Percentiles rank a stretch among this genome's conserved stretches.
Conservation (phyloP, 2,888 invertebrate genomes). For the Sinodicranocentrus sp. region DNA sequence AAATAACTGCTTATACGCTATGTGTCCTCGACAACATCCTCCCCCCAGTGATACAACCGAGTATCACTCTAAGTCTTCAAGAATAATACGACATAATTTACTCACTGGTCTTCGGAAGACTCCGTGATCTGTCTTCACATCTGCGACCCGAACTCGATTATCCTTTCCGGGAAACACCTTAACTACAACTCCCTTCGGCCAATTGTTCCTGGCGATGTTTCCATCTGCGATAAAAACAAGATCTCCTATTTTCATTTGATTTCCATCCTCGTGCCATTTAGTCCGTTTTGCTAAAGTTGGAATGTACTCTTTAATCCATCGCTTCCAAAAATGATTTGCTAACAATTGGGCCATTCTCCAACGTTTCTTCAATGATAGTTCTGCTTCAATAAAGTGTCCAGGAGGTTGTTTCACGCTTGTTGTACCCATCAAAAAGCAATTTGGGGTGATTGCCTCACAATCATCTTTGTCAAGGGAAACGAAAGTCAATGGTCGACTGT, state of each 20-base stretch:
- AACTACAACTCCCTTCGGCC: slow-evolving; percentile 10
- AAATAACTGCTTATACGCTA: too few species aligned
- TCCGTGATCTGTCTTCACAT: slow-evolving; percentile 34
- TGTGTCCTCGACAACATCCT: too few species aligned
- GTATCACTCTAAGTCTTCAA: too few species aligned
- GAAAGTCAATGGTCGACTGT: slow-evolving; percentile 27
- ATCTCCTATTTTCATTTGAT: background rate
- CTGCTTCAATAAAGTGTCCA: too few species aligned
- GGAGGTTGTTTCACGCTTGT: slow-evolving; percentile 5
- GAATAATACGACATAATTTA: too few species aligned
- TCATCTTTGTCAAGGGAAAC: slow-evolving; percentile 8
- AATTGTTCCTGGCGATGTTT: background rate
- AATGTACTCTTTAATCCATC: slow-evolving; percentile 19
- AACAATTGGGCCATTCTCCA: slow-evolving; percentile 15
- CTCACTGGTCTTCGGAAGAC: slow-evolving; percentile 30
- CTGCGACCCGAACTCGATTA: slow-evolving; percentile 42
- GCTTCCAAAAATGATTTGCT: slow-evolving; percentile 33
- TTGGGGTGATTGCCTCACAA: slow-evolving; percentile 24
- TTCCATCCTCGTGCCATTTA: background rate
- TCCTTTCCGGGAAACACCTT: slow-evolving; percentile 35
- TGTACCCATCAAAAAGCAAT: slow-evolving; percentile 28
- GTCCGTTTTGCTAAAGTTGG: background rate
- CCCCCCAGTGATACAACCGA: too few species aligned
- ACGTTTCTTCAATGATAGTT: background rate
- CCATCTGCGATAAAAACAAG: slow-evolving; percentile 11